Percentiles rank a stretch among this genome's conserved stretches.
phyloP scores from a whole-genome alignment of 2,113 vertebrate species.

The Jaculus jaculus region DNA sequence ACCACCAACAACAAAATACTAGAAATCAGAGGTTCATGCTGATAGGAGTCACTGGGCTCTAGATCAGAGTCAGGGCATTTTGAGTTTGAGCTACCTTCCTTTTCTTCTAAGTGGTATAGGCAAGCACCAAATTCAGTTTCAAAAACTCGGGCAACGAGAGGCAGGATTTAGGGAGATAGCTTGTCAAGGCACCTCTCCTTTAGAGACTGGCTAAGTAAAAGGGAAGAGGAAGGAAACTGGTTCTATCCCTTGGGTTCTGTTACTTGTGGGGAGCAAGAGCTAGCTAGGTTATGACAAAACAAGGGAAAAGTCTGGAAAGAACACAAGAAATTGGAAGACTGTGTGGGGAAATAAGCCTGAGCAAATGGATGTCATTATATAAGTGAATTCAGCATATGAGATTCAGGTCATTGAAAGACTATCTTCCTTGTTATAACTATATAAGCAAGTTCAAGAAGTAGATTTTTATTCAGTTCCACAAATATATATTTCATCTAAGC shows the following conservation, averaged over 20 bases:
- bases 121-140: background rate
- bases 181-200: background rate
- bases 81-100: background rate
- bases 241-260: background rate
- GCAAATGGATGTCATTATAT: background rate
- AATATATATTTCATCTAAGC: slow-evolving; percentile 28
- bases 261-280: background rate
- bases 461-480: slow-evolving; percentile 26
- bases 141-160: background rate
- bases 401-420: background rate
- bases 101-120: background rate
- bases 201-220: background rate
- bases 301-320: background rate
- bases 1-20: background rate
- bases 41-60: background rate
- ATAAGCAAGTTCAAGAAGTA: background rate
- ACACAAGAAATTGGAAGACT: background rate
- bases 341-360: background rate
- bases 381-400: background rate
- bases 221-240: background rate
- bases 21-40: slow-evolving; percentile 3
- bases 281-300: background rate
- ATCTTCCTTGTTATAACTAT: background rate
- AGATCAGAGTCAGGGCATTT: background rate
- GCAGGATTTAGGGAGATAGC: background rate